Base-by-base conservation (phyloP, 1,140 invertebrate species). In the Trypoxylus dichotomus region DNA sequence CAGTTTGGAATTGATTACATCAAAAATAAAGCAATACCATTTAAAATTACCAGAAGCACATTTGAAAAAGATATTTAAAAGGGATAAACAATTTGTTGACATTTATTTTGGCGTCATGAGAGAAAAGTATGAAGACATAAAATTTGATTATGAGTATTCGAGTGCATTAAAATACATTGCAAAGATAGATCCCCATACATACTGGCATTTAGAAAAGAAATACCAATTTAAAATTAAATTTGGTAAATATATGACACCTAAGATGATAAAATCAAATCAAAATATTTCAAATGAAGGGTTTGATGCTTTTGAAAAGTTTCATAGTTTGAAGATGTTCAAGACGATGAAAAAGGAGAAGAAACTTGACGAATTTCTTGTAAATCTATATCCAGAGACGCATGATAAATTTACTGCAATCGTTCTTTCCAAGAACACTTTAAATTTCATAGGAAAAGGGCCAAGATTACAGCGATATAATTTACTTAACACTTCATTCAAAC, bases 231-330 rank as follows among this genome's bases (percentile, higher is more conserved):
- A 68, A 5, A 27, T 68, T 8, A 68, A 24, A 68, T 68, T 68
- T 13, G 60, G 60, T 15, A 68, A 68, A 68, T 68, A 68, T 15
- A 68, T 29, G 60, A 68, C 60, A 68, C 60, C 60, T 7, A 68
- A 68, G 24, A 68, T 68, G 60, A 68, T 68, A 13, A 68, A 25
- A 27, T 25, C 60, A 10, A 1, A 68, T 24, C 19, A 10, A 24
- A 15, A 25, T 24, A 25, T 68, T 29, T 11, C 24, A 11, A 8
- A 68, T 27, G 27, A 68, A 68, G 60, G 60, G 11, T 24, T 15
- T 10, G 19, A 11, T 0, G 21, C 21, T 29, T 29, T 68, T 68
- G 8, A 68, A 15, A 68, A 10, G 7, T 68, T 68, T 68, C 21
- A 68, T 29, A 8, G 24, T 29, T 68, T 68, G 24, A 25, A 68